Evolutionary conservation across 2,888 invertebrate species (phyloP), one percentile per base, ranked within the genome.

Genomic region (Ptychoptera contaminata): DNA sequence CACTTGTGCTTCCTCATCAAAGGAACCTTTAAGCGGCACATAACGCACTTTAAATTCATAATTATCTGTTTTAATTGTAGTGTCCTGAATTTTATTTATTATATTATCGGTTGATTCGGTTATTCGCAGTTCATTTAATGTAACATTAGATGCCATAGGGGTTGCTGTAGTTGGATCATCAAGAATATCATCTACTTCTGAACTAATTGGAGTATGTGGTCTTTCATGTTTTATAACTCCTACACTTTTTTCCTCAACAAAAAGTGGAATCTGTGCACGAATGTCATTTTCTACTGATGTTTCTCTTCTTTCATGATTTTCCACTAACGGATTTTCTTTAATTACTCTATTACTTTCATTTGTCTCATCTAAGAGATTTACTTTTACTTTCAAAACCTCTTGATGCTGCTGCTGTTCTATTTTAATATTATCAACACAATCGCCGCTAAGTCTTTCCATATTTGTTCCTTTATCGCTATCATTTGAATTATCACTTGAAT

Each of bases 21-120:
- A 46, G 36, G 46, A 45, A 12, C 37, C 47, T 34, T 50, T 51
- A 15, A 52, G 43, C 2, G 51, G 49, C 9, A 49, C 40, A 35
- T 49, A 50, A n/a, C 48, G 45, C 9, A 51, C 46, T 42, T 47
- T 43, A 23, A 44, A 47, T 36, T 38, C 31, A 31, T 44, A 37
- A 9, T 41, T 32, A n/a, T 40, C 35, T 9, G 42, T 43, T 37
- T 46, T 38, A 32, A 42, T 46, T 14, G 46, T 45, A 40, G 38
- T 46, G 42, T 4, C 34, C 42, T 11, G 10, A 11, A 34, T 35
- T 42, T 37, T 15, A 5, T 37, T 31, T 2, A 37, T 15, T 23
- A 51, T 38, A 46, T 51, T 50, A 40, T 51, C 51, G 15, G n/a
- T 45, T 11, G 53, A 53, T 41, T 53, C 53, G 6, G 50, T 50